Percentiles rank a stretch among this genome's conserved stretches.
phyloP scores from a whole-genome alignment of 2,888 invertebrate genomes.

The Noctua janthina region DNA sequence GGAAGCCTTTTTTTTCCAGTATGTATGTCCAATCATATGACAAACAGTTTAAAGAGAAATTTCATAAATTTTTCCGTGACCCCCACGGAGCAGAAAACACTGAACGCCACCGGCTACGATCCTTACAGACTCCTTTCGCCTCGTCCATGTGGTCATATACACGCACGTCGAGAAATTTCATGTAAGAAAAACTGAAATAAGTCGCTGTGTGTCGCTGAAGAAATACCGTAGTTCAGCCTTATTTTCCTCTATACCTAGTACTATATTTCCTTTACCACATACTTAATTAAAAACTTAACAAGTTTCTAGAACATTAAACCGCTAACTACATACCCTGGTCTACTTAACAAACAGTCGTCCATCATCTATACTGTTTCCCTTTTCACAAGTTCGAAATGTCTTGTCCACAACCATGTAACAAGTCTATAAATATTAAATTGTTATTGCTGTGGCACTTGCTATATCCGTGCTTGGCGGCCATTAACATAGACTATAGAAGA shows the following conservation, averaged over 20 bases:
- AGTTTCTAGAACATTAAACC: constrained; percentile 29
- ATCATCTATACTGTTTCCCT: constrained; percentile 42
- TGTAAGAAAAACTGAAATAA: background rate
- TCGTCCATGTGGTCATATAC: background rate
- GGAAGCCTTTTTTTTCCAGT: background rate
- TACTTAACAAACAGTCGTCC: constrained; percentile 34
- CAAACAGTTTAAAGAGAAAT: background rate
- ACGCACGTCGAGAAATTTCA: background rate
- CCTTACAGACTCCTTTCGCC: background rate
- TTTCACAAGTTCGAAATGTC: constrained; percentile 56
- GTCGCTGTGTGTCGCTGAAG: background rate
- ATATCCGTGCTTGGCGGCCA: constrained; percentile 60
- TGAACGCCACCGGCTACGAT: background rate
- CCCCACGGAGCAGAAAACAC: background rate
- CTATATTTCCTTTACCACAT: background rate
- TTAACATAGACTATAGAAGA: constrained; percentile 54
- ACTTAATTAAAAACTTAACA: constrained; percentile 12
- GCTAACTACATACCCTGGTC: constrained; percentile 17
- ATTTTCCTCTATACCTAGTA: background rate
- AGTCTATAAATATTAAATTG: constrained; percentile 66
- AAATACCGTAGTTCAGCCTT: background rate
- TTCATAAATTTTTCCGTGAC: background rate
- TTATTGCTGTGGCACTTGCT: constrained; percentile 49
- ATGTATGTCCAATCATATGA: background rate
- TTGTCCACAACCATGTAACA: constrained; percentile 55